phyloP scores from a whole-genome alignment of 2,888 invertebrate species.

The Anarsia innoxiella region DNA sequence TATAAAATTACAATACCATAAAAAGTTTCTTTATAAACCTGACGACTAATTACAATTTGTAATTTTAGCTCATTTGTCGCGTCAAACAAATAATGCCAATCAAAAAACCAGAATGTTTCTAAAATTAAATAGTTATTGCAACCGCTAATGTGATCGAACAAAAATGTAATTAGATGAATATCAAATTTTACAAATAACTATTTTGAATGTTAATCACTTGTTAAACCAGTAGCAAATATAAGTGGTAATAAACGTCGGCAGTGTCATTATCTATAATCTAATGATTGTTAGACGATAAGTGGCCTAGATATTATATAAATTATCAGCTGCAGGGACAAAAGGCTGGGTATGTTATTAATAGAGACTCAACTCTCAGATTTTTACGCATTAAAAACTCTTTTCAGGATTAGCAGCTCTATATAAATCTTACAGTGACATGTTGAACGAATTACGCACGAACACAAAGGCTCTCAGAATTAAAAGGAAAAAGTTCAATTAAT shows the following conservation, averaged over 20 bases:
- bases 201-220: constrained; percentile 20
- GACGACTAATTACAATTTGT: no score
- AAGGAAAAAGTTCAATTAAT: constrained; percentile 73
- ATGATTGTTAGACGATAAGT: constrained; percentile 29
- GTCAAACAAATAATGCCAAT: neutral
- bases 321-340: constrained; percentile 16
- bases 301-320: constrained; percentile 19
- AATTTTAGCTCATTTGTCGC: neutral
- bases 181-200: constrained; percentile 8
- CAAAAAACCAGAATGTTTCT: no score
- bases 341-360: neutral
- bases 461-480: constrained; percentile 58
- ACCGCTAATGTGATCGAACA: constrained; percentile 7
- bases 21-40: no score
- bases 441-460: constrained; percentile 55
- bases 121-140: constrained; percentile 4
- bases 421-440: constrained; percentile 46
- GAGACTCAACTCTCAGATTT: no score
- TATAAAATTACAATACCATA: no score
- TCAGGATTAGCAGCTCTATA: constrained; percentile 51
- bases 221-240: constrained; percentile 32
- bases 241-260: constrained; percentile 19
- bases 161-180: neutral
- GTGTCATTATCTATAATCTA: constrained; percentile 35
- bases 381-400: no score